Evolutionary conservation across 2,797 vertebrate genomes (phyloP), one percentile per base, ranked within the genome.

Genomic region (Discoglossus pictus): DNA sequence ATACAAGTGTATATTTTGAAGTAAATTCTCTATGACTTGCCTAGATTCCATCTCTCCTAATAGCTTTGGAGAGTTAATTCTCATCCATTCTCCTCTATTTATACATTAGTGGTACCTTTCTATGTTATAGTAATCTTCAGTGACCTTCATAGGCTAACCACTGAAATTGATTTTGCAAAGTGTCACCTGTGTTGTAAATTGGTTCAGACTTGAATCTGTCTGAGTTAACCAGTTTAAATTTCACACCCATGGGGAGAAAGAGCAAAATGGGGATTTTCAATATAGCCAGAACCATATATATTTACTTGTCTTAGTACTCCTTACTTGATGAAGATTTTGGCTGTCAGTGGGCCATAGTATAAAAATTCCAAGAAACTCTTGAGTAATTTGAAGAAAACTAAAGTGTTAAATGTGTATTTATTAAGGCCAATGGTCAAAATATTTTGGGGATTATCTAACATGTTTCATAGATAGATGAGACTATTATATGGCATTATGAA

Each of bases 141-240:
- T 77, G 81, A 78, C 80, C 79, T 79, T 83, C 75, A 58, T 50
- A 70, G 64, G 69, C 73, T 62, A 56, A 58, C 63, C 65, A 72
- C 44, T 69, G 75, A 73, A 75, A 78, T 65, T 78, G 86, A 79
- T 80, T 84, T 80, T 78, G 61, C 61, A 8, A 54, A 59, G 75
- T 80, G 80, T 81, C 73, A 72, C 81, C 71, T 78, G 72, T 55
- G 61, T 76, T 83, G 82, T 77, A 80, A 78, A 79, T 80, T 78
- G 72, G 74, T 72, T 75, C 56, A 56, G 71, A 64, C 74, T 77
- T 72, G 74, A 73, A 75, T 80, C 74, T 79, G 17, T 76, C 66
- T 74, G 38, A 69, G 68, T 76, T 75, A 81, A 78, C 72, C 71
- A 67, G 62, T 76, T 81, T 77, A 80, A 79, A 80, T 76, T 74